Base-by-base conservation (phyloP, 2,888 invertebrate species). In the Trichopoda pennipes region DNA sequence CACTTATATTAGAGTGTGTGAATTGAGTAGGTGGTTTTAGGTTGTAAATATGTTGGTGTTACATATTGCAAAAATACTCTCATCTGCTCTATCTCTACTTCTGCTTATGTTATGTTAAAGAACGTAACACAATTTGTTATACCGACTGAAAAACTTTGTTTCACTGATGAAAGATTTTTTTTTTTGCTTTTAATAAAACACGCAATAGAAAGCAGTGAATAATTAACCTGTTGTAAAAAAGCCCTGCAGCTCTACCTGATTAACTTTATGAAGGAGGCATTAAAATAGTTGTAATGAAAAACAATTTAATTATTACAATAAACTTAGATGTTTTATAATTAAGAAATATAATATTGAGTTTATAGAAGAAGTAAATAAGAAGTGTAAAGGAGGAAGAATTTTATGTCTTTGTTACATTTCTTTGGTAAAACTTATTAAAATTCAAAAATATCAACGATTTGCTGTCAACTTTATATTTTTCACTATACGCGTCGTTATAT, bases 221-320 rank as follows among this genome's bases (percentile, higher is more conserved):
- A n/a, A n/a, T n/a, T n/a, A 63, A 61, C 60, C 60, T 72, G 72
- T 72, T 72, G 60, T 49, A 49, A 14, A 56, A 58, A 56, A 58
- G 35, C 19, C 8, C 6, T 7, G 17, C 1, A 0, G 53, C 4
- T 35, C 14, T 42, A 53, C n/a, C 6, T 35, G 44, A 17, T 12
- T 12, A 42, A 16, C n/a, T 42, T 42, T 2, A 42, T 9, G 12
- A 12, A 32, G 12, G 28, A 7, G 28, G n/a, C 17, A 6, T 23
- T 9, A 1, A 17, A 42, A 51, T 21, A 66, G 38, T 38, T 7
- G 2, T 21, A n/a, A 0, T 21, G 16, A 4, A 60, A 21, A 56
- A 32, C 1, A 38, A 38, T 2, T 42, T 1, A 42, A 14, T 12
- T 16, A 16, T 42, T 14, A n/a, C n/a, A n/a, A n/a, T n/a, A 42